Conservation (phyloP, 2,888 invertebrate species). For the Amorpha juglandis region DNA sequence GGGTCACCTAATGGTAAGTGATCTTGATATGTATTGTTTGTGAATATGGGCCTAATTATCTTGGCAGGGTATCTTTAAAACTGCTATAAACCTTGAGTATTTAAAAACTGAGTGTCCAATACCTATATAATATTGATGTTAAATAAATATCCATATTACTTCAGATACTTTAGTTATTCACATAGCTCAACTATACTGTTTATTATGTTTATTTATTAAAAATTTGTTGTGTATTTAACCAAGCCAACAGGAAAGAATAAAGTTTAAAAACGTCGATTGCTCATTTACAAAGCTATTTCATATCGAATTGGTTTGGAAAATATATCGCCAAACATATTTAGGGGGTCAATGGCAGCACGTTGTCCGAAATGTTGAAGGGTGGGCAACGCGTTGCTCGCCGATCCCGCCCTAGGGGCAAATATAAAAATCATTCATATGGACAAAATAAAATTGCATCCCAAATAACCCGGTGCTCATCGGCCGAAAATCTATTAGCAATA, state of each 20-base stretch:
- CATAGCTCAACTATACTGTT: too few relatives aligned
- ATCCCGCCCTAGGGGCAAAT: constrained; percentile 71
- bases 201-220: too few relatives aligned
- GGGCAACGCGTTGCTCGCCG: constrained; percentile 51
- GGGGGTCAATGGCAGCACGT: constrained; percentile 62
- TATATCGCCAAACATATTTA: constrained; percentile 46
- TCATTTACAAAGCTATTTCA: constrained; percentile 12
- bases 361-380: constrained; percentile 71
- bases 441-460: constrained; percentile 84
- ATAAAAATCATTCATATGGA: constrained; percentile 84
- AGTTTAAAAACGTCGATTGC: background rate
- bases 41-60: too few relatives aligned
- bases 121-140: too few relatives aligned
- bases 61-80: too few relatives aligned
- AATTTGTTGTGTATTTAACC: background rate
- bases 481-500: constrained; percentile 84
- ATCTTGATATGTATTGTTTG: too few relatives aligned
- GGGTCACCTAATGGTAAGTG: too few relatives aligned
- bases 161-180: too few relatives aligned
- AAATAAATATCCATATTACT: too few relatives aligned
- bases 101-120: too few relatives aligned
- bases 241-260: background rate
- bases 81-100: too few relatives aligned
- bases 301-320: constrained; percentile 51
- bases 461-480: constrained; percentile 80